Evolutionary conservation across 2,888 invertebrate genomes (phyloP).

Genomic region (Aphidoletes aphidimyza): DNA sequence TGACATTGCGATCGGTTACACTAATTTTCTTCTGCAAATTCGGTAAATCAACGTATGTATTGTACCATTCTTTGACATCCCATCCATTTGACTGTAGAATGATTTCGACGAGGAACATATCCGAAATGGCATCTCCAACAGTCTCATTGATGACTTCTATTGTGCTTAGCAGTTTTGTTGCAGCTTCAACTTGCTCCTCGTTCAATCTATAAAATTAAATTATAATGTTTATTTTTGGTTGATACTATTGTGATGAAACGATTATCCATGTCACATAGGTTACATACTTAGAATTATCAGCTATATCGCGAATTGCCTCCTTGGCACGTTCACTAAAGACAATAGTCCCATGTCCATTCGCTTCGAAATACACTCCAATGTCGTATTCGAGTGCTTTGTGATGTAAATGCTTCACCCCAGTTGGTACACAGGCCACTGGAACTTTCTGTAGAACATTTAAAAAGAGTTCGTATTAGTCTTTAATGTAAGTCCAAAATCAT

Average conservation of each 20-base stretch:
- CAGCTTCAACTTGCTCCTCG: conserved; percentile 68
- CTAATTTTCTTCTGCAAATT: conserved; percentile 88
- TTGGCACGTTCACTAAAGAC: conserved; percentile 81
- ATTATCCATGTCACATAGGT: background rate
- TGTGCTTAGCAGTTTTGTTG: conserved; percentile 73
- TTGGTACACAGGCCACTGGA: conserved; percentile 90
- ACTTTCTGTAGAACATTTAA: conserved; percentile 75
- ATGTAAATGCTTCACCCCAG: conserved; percentile 97
- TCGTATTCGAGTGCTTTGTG: conserved; percentile 90
- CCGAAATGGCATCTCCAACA: conserved; percentile 97
- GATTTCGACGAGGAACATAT: conserved; percentile 92
- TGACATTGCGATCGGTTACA: conserved; percentile 85
- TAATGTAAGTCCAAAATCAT: too few relatives aligned
- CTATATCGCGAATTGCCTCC: conserved; percentile 67
- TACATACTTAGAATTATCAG: conserved; percentile 56
- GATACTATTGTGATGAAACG: background rate
- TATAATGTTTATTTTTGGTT: background rate
- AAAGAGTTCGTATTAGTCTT: conserved; percentile 32
- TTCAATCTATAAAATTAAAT: conserved; percentile 58
- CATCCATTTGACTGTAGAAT: conserved; percentile 86
- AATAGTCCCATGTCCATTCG: conserved; percentile 98
- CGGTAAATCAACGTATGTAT: conserved; percentile 85
- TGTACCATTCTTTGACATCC: conserved; percentile 82
- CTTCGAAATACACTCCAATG: conserved; percentile 98
- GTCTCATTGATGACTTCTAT: conserved; percentile 92